Evolutionary conservation across 2,113 vertebrate species (phyloP).

Genomic region (Chloropsis hardwickii): DNA sequence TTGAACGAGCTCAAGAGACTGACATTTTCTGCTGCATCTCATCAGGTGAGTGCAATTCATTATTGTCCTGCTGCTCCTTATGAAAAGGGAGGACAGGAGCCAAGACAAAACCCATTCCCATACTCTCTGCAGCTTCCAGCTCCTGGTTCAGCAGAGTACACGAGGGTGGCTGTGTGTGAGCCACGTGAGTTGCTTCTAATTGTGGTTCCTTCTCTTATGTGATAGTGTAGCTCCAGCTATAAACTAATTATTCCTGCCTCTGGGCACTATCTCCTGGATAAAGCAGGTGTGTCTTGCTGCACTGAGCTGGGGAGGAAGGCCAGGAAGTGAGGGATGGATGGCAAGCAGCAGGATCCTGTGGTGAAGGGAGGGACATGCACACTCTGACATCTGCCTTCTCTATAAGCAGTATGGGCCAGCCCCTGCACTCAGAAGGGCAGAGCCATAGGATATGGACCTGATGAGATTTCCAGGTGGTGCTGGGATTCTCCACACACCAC

Average conservation of each 20-base stretch:
- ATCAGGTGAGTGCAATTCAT: not conserved
- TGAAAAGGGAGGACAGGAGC: not conserved
- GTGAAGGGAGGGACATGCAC: not conserved
- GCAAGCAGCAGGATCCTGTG: not conserved
- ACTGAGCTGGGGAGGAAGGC: not conserved
- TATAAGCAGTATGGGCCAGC: not conserved
- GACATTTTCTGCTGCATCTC: not conserved
- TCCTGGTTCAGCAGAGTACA: not conserved
- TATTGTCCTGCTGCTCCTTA: not conserved
- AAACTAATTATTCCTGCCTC: not conserved
- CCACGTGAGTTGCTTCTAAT: accelerated
- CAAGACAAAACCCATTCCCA: not conserved
- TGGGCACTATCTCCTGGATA: accelerated
- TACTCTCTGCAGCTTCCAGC: not conserved
- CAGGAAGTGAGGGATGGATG: not conserved
- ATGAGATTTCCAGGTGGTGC: not conserved
- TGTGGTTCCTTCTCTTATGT: not conserved
- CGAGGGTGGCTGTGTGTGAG: not conserved
- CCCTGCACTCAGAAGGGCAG: not conserved
- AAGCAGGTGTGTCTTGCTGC: not conserved
- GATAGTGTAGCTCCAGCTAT: not conserved
- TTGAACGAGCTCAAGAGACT: not conserved
- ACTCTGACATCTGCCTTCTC: not conserved
- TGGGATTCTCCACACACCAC: not conserved
- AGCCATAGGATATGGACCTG: not conserved